Conservation (phyloP, 2,888 invertebrate genomes). For the Seira ritae region DNA sequence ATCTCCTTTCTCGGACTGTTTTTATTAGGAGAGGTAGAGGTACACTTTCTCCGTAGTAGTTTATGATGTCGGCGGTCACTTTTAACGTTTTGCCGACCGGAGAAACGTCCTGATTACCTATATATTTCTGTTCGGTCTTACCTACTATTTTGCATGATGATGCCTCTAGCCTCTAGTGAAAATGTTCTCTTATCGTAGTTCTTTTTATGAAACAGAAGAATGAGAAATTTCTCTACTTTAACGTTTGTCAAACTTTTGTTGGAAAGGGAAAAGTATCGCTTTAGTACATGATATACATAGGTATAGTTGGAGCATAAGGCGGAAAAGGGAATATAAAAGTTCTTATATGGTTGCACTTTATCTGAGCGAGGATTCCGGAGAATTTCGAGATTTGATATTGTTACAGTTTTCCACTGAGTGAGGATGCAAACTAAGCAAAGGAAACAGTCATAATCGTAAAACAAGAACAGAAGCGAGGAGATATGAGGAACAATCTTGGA, state of each 20-base stretch:
- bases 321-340: not conserved
- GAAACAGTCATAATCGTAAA: conserved; percentile 30
- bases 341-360: no score
- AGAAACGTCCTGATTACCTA: not conserved
- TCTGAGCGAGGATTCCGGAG: no score
- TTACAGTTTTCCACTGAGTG: not conserved
- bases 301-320: not conserved
- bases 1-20: no score
- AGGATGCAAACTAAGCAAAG: not conserved
- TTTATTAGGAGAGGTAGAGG: no score
- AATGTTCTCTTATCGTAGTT: no score
- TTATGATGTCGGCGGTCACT: not conserved
- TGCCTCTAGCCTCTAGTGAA: no score
- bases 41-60: not conserved
- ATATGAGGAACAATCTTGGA: conserved; percentile 31
- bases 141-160: not conserved
- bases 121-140: not conserved
- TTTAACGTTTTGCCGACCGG: not conserved
- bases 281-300: no score
- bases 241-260: no score
- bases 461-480: not conserved
- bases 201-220: no score
- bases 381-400: not conserved
- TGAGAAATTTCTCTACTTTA: no score
- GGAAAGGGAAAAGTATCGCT: no score